Conservation (phyloP, 2,113 vertebrate genomes). For the Nematolebias whitei region DNA sequence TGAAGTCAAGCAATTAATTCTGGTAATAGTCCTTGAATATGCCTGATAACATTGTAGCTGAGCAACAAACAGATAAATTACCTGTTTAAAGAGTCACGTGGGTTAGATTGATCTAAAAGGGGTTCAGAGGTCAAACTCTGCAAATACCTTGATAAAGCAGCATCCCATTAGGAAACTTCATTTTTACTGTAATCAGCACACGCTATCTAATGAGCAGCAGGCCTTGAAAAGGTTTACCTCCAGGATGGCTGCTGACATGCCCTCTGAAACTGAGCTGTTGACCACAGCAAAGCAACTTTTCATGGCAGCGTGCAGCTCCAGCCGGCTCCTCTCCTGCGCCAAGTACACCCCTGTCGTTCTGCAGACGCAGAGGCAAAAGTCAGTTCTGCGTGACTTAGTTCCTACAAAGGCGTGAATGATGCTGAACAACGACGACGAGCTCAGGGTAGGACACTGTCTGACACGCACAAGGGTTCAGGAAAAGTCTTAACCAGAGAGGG, state of each 20-base stretch:
- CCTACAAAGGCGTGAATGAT: conserved; percentile 63
- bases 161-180: background rate
- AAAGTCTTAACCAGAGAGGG: conserved; percentile 41
- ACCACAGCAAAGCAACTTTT: conserved; percentile 85
- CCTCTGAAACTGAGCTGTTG: conserved; percentile 93
- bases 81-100: conserved; percentile 8
- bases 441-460: conserved; percentile 41
- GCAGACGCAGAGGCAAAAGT: conserved; percentile 52
- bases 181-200: conserved; percentile 7
- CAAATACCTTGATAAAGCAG: conserved; percentile 2
- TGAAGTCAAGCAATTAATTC: conserved; percentile 56
- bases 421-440: conserved; percentile 61
- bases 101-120: conserved; percentile 1
- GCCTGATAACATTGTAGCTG: conserved; percentile 46
- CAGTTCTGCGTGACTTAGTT: conserved; percentile 57
- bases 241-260: conserved; percentile 94
- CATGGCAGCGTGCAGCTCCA: conserved; percentile 87
- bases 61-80: conserved; percentile 33
- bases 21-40: conserved; percentile 50
- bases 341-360: conserved; percentile 87
- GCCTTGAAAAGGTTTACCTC: conserved; percentile 82
- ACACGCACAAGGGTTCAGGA: conserved; percentile 51
- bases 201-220: conserved; percentile 15
- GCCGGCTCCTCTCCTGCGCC: conserved; percentile 82
- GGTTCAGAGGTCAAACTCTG: background rate